Evolutionary conservation across 2,797 vertebrate genomes (phyloP).

Genomic region (Fundulus diaphanus): DNA sequence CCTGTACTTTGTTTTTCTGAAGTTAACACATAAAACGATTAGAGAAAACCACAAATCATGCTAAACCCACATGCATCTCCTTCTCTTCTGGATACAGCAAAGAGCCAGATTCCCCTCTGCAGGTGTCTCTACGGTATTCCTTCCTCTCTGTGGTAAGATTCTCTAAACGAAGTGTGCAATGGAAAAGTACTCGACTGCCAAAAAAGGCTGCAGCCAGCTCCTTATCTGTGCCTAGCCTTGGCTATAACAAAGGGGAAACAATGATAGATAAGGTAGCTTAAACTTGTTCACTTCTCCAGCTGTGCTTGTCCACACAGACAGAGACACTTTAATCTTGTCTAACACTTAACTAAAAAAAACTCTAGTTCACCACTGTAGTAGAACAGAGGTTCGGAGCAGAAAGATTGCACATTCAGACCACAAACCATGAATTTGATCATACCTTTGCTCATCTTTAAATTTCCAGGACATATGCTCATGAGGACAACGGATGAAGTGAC

Average conservation of each 20-base stretch:
- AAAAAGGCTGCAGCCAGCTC: slow-evolving; percentile 38
- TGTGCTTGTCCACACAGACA: slow-evolving; percentile 53
- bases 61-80: neutral
- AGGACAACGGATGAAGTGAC: too few species aligned
- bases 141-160: slow-evolving; percentile 14
- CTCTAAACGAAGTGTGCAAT: slow-evolving; percentile 50
- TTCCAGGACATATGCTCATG: neutral
- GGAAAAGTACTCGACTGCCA: slow-evolving; percentile 68
- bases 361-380: slow-evolving; percentile 31
- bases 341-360: slow-evolving; percentile 10
- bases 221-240: slow-evolving; percentile 52
- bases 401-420: slow-evolving; percentile 8
- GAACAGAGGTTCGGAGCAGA: slow-evolving; percentile 3
- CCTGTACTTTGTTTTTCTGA: neutral
- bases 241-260: slow-evolving; percentile 41
- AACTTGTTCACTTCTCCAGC: slow-evolving; percentile 24
- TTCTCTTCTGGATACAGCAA: neutral
- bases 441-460: neutral
- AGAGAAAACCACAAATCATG: neutral
- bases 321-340: slow-evolving; percentile 61
- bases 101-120: slow-evolving; percentile 1
- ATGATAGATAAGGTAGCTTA: slow-evolving; percentile 66
- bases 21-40: neutral
- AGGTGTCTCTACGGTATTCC: slow-evolving; percentile 30
- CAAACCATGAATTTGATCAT: neutral